Base-by-base conservation (phyloP, 1,140 invertebrate species). In the Asobara japonica region DNA sequence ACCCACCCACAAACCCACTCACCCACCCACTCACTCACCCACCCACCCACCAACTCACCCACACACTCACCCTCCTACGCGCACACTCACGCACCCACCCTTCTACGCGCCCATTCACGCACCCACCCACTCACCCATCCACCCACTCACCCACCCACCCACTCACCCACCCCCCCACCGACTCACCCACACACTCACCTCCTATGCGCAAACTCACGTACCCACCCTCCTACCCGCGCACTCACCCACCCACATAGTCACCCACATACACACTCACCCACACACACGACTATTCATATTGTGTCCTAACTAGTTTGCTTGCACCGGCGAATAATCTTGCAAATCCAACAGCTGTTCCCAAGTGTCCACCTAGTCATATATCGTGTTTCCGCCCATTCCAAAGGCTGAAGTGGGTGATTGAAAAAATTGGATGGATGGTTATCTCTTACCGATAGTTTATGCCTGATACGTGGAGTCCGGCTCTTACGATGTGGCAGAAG, bases 361-460 rank as follows among this genome's bases (percentile, higher is more conserved):
- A 62, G 18, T 65, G 64, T 65, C 64, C 29, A 27, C 31, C 10
- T n/a, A 25, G 11, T 31, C 16, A 66, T 66, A 38, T 20, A 11
- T 38, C 33, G 13, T 16, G n/a, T 65, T 33, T 64, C 20, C 29
- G 6, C 20, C 22, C 8, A 61, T 13, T 65, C 8, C n/a, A 13
- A 27, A 65, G 16, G n/a, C 16, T 65, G 2, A 20, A 22, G 25
- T 10, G 7, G 18, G 22, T 18, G 41, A 45, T 45, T 45, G 22
- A 56, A 56, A 56, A 56, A 56, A 56, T 22, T 20, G 13, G 22
- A 56, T 56, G 18, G 22, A 56, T 56, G 51, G 51, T 56, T 27
- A 27, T 60, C n/a, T 76, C 82, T 69, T 74, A 85, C 84, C 73
- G 84, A 83, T 64, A 85, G 78, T 79, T 84, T 85, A 67, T 85